These are phyloP conservation scores for Dyspetes luteomarginatus DNA, from an alignment of 2,888 invertebrate genomes.

Conservation along the genomic window DNA sequence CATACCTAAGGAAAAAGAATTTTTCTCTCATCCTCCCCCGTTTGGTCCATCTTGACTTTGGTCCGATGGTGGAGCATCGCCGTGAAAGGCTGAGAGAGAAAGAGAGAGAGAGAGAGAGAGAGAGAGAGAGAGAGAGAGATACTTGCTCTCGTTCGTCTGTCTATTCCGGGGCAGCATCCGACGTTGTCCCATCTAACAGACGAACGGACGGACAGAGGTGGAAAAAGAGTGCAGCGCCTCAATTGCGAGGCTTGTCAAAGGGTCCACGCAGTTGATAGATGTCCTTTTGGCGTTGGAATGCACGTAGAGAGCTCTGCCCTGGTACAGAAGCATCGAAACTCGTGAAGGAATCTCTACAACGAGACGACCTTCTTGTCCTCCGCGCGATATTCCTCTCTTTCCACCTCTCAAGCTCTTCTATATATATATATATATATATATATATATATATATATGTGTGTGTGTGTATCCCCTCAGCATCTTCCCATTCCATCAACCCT, in stretches of 20 bases:
- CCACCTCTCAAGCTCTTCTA: constrained; percentile 11
- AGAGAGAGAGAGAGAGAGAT: constrained; percentile 46
- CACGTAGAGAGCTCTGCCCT: constrained; percentile 70
- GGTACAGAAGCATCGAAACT: constrained; percentile 56
- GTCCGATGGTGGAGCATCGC: constrained; percentile 31
- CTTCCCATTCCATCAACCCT: constrained; percentile 21
- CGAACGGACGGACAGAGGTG: constrained; percentile 37
- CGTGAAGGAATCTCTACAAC: constrained; percentile 68
- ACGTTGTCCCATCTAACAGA: constrained; percentile 39
- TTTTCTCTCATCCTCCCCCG: constrained; percentile 75
- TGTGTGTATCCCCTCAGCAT: background rate
- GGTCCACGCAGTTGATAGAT: constrained; percentile 79
- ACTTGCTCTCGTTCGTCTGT: constrained; percentile 69
- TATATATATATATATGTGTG: too few relatives aligned
- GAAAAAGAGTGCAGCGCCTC: constrained; percentile 74
- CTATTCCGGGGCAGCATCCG: constrained; percentile 63
- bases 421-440: background rate
- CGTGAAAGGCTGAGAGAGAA: too few relatives aligned
- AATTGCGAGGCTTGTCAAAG: constrained; percentile 76
- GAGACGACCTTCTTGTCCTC: constrained; percentile 59
- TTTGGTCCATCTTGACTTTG: constrained; percentile 44
- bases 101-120: constrained; percentile 47
- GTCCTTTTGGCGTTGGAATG: constrained; percentile 80
- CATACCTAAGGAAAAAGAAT: constrained; percentile 83
- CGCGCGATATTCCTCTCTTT: constrained; percentile 29